These are phyloP conservation scores for Penaeus japonicus DNA, from an alignment of 1,140 invertebrate species.

Conservation along the genomic window DNA sequence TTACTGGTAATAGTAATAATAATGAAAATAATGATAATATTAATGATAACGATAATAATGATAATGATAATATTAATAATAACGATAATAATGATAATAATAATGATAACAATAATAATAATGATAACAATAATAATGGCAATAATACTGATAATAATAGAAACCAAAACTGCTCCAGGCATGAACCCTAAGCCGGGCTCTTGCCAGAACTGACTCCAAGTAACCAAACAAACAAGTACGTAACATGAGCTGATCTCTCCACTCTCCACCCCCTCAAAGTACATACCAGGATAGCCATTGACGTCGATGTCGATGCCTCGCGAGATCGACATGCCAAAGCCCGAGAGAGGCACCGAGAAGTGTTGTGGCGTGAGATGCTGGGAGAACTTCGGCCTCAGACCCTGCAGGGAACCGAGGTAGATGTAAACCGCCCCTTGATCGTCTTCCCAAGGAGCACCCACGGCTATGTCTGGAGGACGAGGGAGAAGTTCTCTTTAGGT, in stretches of 20 bases:
- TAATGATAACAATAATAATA: constrained; percentile 51
- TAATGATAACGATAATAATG: too few species aligned
- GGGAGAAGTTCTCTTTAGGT: too few species aligned
- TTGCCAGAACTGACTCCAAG: too few species aligned
- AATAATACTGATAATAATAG: too few species aligned
- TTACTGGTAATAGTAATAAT: too few species aligned
- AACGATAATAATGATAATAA: background rate
- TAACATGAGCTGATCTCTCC: too few species aligned
- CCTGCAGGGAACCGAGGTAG: constrained; percentile 65
- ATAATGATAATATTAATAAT: constrained; percentile 50
- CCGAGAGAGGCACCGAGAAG: constrained; percentile 26
- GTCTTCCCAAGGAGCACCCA: constrained; percentile 70
- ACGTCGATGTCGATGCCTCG: constrained; percentile 62
- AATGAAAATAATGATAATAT: too few species aligned
- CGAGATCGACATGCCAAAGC: constrained; percentile 62
- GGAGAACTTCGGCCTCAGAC: constrained; percentile 54
- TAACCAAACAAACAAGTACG: too few species aligned
- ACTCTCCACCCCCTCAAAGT: too few species aligned
- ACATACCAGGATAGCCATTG: constrained; percentile 64
- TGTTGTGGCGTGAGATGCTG: constrained; percentile 48
- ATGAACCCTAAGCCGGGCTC: too few species aligned
- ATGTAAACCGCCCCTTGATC: constrained; percentile 68
- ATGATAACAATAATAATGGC: constrained; percentile 45
- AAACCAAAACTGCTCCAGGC: too few species aligned
- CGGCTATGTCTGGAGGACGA: constrained; percentile 63